Evolutionary conservation across 2,888 invertebrate genomes (phyloP).

Genomic region (Coelinius sp.): DNA sequence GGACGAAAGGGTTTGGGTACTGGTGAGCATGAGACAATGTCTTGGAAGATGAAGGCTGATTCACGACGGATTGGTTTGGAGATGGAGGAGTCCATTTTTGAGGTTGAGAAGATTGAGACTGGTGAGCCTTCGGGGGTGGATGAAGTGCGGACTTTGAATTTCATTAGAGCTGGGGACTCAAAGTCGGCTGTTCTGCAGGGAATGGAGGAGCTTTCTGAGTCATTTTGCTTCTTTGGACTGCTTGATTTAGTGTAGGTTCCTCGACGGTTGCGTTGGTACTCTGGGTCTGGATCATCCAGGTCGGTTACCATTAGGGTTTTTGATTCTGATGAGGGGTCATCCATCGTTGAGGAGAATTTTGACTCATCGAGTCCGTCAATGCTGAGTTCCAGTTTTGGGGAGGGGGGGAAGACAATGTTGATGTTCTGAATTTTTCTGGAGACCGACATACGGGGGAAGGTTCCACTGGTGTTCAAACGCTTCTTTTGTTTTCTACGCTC

Average conservation of each 20-base stretch:
- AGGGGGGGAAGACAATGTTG: slow-evolving; percentile 52
- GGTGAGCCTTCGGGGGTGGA: slow-evolving; percentile 35
- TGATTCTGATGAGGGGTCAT: not conserved
- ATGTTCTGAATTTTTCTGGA: slow-evolving; percentile 59
- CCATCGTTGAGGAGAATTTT: not conserved
- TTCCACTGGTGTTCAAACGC: slow-evolving; percentile 45
- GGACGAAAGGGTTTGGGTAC: not conserved
- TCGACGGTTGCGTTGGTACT: not conserved
- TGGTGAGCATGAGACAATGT: not conserved
- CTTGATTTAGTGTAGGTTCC: slow-evolving; percentile 29
- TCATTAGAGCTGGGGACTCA: not conserved
- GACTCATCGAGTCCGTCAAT: not conserved
- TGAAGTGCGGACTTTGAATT: slow-evolving; percentile 19
- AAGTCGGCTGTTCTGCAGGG: not conserved
- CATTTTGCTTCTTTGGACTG: not conserved
- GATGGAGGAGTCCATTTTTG: not conserved
- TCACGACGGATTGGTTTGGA: slow-evolving; percentile 14
- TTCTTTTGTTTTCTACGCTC: not conserved
- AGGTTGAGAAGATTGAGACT: slow-evolving; percentile 9
- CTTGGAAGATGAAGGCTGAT: not conserved
- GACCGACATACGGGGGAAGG: slow-evolving; percentile 56
- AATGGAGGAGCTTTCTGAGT: not conserved
- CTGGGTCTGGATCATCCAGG: slow-evolving; percentile 29
- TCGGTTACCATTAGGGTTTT: slow-evolving; percentile 25
- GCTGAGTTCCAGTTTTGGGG: not conserved